A percentile compares a stretch with the other conserved stretches of the same genome.
Conservation (phyloP, 2,797 vertebrate species). For the Argya squamiceps region DNA sequence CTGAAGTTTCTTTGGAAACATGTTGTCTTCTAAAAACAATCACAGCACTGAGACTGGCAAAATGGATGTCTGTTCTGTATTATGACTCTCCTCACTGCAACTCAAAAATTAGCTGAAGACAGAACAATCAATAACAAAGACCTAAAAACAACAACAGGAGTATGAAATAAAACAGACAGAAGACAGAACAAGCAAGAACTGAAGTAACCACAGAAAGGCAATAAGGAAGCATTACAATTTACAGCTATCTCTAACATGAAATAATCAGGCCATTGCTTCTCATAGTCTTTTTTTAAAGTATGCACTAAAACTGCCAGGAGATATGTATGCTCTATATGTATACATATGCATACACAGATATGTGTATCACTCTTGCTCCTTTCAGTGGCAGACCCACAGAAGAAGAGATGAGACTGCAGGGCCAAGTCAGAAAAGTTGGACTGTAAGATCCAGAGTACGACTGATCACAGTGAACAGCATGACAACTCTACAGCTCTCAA, state of each 20-base stretch:
- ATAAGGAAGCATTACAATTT: not conserved
- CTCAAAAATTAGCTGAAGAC: not conserved
- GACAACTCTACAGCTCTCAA: not conserved
- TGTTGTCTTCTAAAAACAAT: not conserved
- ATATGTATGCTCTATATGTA: not conserved
- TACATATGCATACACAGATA: not conserved
- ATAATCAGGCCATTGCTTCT: not conserved
- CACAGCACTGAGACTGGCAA: not conserved
- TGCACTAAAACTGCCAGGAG: not conserved
- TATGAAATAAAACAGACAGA: not conserved
- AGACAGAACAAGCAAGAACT: not conserved
- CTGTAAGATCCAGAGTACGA: not conserved
- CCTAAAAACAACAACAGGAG: not conserved
- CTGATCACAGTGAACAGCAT: not conserved
- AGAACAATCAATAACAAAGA: not conserved
- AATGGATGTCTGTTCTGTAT: not conserved
- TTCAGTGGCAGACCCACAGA: not conserved
- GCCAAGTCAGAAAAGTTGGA: not conserved
- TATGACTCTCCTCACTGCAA: not conserved
- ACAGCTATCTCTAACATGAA: not conserved
- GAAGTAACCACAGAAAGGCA: not conserved
- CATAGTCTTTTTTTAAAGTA: not conserved
- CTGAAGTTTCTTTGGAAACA: not conserved
- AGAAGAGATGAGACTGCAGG: not conserved
- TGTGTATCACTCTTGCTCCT: not conserved